Evolutionary conservation across 37 sponge, comb jelly and placozoan species (phyloP).

Genomic region (Cliona cf. orientalis): DNA sequence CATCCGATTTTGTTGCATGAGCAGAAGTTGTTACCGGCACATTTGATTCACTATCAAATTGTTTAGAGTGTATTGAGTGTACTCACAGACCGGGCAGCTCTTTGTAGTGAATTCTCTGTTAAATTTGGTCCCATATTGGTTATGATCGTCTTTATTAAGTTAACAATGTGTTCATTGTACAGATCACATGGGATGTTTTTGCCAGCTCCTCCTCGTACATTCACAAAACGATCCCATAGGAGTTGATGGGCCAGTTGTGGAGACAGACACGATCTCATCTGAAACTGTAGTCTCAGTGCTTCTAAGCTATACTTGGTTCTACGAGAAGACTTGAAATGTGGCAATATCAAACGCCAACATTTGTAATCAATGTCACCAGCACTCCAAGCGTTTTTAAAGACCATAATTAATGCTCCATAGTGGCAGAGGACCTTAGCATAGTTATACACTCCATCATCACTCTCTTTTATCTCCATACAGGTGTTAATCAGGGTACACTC

Average conservation of each 20-base stretch:
- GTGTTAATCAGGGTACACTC: slow-evolving; percentile 6
- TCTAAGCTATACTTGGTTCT: slow-evolving; percentile 37
- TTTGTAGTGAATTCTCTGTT: slow-evolving; percentile 8
- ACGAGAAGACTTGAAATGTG: slow-evolving; percentile 24
- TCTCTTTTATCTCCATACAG: neutral
- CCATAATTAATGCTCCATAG: slow-evolving; percentile 33
- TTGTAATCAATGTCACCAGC: slow-evolving; percentile 41
- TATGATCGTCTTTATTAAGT: slow-evolving; percentile 41
- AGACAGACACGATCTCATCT: slow-evolving; percentile 4
- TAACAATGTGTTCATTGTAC: slow-evolving; percentile 52
- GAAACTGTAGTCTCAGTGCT: slow-evolving; percentile 25
- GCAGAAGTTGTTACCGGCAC: neutral
- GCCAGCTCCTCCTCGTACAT: slow-evolving; percentile 37
- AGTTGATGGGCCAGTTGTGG: slow-evolving; percentile 43
- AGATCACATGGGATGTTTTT: slow-evolving; percentile 44
- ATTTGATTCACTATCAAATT: neutral
- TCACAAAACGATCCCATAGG: slow-evolving; percentile 53
- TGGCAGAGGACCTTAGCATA: slow-evolving; percentile 42
- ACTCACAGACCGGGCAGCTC: slow-evolving; percentile 39
- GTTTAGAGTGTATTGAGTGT: neutral
- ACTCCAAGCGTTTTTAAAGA: slow-evolving; percentile 34
- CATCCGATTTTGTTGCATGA: neutral
- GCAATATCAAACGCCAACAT: slow-evolving; percentile 47
- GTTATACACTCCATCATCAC: slow-evolving; percentile 37
- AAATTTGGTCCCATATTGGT: slow-evolving; percentile 42